Evolutionary conservation across 2,888 invertebrate species (phyloP).

Genomic region (Vannuccia rotundouncinata): DNA sequence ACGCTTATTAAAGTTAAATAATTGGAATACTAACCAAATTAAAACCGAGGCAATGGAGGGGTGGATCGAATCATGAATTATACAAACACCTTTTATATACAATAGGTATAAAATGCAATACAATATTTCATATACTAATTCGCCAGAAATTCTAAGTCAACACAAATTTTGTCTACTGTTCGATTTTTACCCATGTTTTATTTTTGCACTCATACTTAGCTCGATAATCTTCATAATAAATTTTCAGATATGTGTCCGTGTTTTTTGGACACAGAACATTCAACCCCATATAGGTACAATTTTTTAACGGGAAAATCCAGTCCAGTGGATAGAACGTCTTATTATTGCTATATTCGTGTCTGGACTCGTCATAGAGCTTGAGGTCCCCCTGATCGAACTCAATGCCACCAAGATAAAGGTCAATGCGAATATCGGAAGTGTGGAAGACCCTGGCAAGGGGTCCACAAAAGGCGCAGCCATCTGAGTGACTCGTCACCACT

Average conservation of each 20-base stretch:
- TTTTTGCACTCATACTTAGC: neutral
- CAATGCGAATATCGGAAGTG: neutral
- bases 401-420: neutral
- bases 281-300: conserved; percentile 32
- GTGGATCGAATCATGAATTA: too few relatives aligned
- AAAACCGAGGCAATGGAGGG: too few relatives aligned
- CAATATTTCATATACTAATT: too few relatives aligned
- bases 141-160: too few relatives aligned
- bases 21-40: too few relatives aligned
- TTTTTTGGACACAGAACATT: conserved; percentile 22
- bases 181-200: neutral
- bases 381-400: neutral
- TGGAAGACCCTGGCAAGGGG: conserved; percentile 30
- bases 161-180: neutral
- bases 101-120: too few relatives aligned
- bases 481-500: neutral
- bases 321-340: neutral
- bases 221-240: neutral
- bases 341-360: conserved; percentile 1
- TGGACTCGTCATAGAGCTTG: conserved; percentile 13
- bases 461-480: conserved; percentile 36
- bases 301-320: conserved; percentile 23
- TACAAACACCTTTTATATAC: too few relatives aligned
- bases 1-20: too few relatives aligned
- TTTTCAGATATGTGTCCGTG: neutral